phyloP scores from a whole-genome alignment of 2,113 vertebrate species.

The Catharus bicknelli region DNA sequence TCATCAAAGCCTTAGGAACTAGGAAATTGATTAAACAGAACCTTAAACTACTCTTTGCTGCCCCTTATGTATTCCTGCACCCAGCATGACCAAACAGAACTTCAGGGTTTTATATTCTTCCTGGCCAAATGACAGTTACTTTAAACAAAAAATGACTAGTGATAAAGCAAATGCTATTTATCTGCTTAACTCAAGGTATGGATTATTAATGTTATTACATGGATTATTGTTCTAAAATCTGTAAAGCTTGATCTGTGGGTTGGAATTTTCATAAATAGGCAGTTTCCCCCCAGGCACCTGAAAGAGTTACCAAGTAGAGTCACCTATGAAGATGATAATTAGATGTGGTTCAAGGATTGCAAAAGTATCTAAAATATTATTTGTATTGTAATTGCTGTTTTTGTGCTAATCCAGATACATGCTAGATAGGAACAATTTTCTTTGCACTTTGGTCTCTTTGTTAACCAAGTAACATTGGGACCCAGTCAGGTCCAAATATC shows the following conservation, averaged over 20 bases:
- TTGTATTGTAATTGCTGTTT: neutral
- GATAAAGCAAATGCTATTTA: neutral
- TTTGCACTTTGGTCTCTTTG: neutral
- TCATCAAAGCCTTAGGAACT: neutral
- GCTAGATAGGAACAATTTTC: neutral
- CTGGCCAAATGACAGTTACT: neutral
- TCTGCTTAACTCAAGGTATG: neutral
- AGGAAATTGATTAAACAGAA: neutral
- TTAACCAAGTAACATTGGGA: neutral
- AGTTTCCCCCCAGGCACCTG: neutral
- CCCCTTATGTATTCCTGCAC: neutral
- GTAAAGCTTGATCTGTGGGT: neutral
- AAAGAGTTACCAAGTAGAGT: neutral
- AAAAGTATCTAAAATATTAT: neutral
- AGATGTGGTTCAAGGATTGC: neutral
- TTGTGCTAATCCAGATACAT: neutral
- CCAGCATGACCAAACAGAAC: neutral
- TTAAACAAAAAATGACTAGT: neutral
- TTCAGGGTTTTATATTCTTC: neutral
- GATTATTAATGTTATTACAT: neutral
- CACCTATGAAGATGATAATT: neutral
- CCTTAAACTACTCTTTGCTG: neutral
- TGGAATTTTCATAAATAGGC: fast-evolving
- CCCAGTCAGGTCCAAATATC: neutral
- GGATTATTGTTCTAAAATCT: neutral